Evolutionary conservation across 2,797 vertebrate species (phyloP).

Genomic region (Merluccius polli): DNA sequence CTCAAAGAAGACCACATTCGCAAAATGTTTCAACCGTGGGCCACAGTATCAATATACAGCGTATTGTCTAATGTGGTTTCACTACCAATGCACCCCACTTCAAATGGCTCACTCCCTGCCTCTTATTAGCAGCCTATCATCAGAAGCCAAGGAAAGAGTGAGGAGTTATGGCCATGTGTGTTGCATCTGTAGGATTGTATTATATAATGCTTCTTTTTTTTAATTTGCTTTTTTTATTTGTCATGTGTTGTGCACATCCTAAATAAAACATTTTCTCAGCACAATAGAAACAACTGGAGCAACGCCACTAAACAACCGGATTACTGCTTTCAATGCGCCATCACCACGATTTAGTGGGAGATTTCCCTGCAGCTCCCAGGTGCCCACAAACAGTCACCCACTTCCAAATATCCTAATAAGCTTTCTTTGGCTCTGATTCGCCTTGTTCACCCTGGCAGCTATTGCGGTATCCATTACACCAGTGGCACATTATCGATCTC

Average conservation of each 20-base stretch:
- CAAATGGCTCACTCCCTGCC: slow-evolving; percentile 13
- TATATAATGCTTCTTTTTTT: neutral
- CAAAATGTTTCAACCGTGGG: neutral
- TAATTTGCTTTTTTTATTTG: slow-evolving; percentile 36
- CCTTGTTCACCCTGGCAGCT: neutral
- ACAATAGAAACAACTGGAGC: neutral
- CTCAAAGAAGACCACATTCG: neutral
- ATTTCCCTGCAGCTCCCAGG: slow-evolving; percentile 18
- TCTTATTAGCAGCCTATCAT: slow-evolving; percentile 49
- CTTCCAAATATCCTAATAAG: slow-evolving; percentile 27
- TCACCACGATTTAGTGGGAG: slow-evolving; percentile 5
- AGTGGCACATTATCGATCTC: slow-evolving; percentile 45
- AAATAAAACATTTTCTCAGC: neutral
- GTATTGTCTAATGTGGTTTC: slow-evolving; percentile 40
- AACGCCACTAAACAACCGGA: neutral
- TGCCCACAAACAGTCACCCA: slow-evolving; percentile 20
- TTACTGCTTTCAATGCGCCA: slow-evolving; percentile 19
- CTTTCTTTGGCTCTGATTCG: neutral
- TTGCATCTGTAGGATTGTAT: neutral
- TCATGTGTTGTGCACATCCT: slow-evolving; percentile 39
- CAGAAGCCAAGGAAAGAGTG: slow-evolving; percentile 29
- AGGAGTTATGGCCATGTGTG: neutral
- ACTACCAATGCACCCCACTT: slow-evolving; percentile 23
- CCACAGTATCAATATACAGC: neutral
- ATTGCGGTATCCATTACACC: neutral